Evolutionary conservation across 2,797 vertebrate genomes (phyloP).

Genomic region (Tenualosa ilisha): DNA sequence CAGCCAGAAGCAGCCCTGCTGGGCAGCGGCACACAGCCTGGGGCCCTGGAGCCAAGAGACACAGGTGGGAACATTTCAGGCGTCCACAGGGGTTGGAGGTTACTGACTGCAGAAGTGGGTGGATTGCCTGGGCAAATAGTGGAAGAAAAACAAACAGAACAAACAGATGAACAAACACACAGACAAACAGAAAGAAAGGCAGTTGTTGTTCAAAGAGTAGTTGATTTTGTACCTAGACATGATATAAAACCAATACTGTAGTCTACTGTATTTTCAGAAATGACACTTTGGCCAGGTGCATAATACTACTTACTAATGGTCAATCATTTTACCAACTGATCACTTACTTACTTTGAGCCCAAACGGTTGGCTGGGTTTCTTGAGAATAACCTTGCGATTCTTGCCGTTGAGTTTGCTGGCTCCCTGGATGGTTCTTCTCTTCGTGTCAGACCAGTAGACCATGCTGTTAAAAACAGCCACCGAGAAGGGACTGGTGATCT

Average conservation of each 20-base stretch:
- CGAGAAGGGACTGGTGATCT: constrained; percentile 83
- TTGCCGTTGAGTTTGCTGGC: constrained; percentile 85
- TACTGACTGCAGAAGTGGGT: constrained; percentile 75
- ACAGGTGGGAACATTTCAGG: constrained; percentile 81
- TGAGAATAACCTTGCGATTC: constrained; percentile 80
- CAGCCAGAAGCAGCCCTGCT: constrained; percentile 67
- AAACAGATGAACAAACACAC: neutral
- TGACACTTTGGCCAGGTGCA: too few relatives aligned
- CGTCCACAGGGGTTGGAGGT: constrained; percentile 71
- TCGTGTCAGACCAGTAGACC: constrained; percentile 88
- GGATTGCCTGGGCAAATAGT: constrained; percentile 75
- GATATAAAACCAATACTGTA: too few relatives aligned
- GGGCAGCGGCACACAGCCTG: constrained; percentile 82
- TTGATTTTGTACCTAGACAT: neutral
- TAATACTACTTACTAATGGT: too few relatives aligned
- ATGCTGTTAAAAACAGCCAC: constrained; percentile 82
- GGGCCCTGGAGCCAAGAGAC: constrained; percentile 74
- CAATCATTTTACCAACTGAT: too few relatives aligned
- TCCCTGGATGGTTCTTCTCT: constrained; percentile 77
- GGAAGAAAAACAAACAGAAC: constrained; percentile 26
- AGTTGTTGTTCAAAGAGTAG: neutral
- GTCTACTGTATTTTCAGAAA: too few relatives aligned
- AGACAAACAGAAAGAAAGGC: neutral
- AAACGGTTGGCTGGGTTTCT: constrained; percentile 83
- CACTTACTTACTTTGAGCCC: constrained; percentile 79